Conservation (phyloP, 1,140 invertebrate species). For the Orius laevigatus region DNA sequence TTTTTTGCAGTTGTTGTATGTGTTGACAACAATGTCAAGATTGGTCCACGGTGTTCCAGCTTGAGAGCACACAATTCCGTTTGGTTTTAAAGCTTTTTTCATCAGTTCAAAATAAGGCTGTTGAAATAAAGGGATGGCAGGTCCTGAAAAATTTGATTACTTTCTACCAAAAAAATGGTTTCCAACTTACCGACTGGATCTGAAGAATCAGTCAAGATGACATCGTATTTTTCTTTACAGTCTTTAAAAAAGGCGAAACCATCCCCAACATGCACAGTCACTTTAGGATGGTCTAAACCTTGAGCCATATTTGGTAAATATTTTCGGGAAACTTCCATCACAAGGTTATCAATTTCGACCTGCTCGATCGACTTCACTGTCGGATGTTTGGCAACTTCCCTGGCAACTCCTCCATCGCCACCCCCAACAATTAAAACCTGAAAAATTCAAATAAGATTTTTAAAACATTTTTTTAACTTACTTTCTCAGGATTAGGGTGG, state of each 20-base stretch:
- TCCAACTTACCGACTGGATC: constrained; percentile 64
- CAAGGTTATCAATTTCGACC: constrained; percentile 88
- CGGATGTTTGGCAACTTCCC: constrained; percentile 90
- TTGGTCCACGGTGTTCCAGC: constrained; percentile 86
- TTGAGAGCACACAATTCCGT: constrained; percentile 85
- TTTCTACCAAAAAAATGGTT: background rate
- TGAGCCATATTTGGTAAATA: constrained; percentile 80
- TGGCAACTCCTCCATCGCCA: constrained; percentile 89
- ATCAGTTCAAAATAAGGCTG: constrained; percentile 79
- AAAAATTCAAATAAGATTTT: constrained; percentile 2
- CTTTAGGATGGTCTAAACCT: constrained; percentile 68
- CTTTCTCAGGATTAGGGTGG: constrained; percentile 81
- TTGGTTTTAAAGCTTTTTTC: constrained; percentile 61
- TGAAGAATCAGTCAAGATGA: constrained; percentile 96
- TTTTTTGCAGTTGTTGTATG: constrained; percentile 51
- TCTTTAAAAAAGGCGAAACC: constrained; percentile 89
- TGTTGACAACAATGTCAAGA: constrained; percentile 55
- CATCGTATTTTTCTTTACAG: constrained; percentile 76
- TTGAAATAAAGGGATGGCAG: constrained; percentile 54
- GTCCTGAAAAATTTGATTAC: constrained; percentile 29
- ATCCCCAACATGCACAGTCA: constrained; percentile 74
- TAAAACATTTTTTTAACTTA: constrained; percentile 27
- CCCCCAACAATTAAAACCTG: constrained; percentile 90
- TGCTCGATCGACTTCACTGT: constrained; percentile 69
- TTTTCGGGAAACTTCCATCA: constrained; percentile 82